Evolutionary conservation across 1,140 invertebrate genomes (phyloP).

Genomic region (Samia ricini): DNA sequence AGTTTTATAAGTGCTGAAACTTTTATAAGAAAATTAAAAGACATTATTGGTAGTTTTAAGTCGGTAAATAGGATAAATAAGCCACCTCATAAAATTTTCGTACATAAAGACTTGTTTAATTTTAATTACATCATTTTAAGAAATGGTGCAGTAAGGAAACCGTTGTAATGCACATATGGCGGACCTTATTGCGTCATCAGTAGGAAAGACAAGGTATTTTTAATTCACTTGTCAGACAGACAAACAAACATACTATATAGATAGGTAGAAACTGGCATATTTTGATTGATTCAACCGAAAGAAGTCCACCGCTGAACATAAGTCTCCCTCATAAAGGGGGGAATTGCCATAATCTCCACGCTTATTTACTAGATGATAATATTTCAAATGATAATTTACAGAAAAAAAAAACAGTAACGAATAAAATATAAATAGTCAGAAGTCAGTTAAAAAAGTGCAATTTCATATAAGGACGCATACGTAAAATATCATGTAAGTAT

Average conservation of each 20-base stretch:
- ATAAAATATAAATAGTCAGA: no score
- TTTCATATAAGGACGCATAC: no score
- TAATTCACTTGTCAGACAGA: background rate
- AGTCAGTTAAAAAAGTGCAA: no score
- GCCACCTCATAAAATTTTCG: background rate
- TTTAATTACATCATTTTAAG: constrained; percentile 1
- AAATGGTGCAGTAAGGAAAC: no score
- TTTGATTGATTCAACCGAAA: no score
- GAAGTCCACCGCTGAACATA: no score
- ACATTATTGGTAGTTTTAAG: no score
- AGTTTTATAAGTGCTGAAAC: background rate
- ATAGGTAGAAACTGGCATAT: constrained; percentile 7
- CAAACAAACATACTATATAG: background rate
- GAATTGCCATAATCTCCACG: no score
- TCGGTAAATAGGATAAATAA: no score
- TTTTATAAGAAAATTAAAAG: constrained; percentile 1
- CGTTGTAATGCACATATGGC: constrained; percentile 6
- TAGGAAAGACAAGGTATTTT: background rate
- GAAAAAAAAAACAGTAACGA: no score
- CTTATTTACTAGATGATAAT: background rate
- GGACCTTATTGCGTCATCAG: constrained; percentile 4
- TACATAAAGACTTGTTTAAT: constrained; percentile 6
- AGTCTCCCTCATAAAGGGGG: no score
- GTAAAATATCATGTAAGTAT: no score
- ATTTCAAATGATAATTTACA: background rate